Conservation (phyloP, 1,140 invertebrate species). For the Drosophila ogumai region DNA sequence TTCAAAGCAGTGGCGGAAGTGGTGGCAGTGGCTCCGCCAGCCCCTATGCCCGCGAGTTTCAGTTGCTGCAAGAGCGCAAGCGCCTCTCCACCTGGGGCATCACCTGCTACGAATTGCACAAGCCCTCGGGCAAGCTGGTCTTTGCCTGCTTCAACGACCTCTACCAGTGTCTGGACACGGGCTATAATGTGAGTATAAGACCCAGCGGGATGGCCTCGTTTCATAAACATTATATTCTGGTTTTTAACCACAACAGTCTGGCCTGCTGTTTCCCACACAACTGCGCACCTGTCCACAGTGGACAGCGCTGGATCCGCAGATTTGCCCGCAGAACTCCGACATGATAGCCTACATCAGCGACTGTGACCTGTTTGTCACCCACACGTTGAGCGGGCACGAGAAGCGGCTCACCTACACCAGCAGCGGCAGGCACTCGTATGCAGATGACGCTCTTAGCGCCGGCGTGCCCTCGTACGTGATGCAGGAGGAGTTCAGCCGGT, state of each 20-base stretch:
- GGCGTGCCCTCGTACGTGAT: slow-evolving; percentile 98
- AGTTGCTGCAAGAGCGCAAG: slow-evolving; percentile 95
- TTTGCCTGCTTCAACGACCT: slow-evolving; percentile 95
- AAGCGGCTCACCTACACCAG: slow-evolving; percentile 93
- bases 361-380: slow-evolving; percentile 95
- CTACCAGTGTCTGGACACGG: slow-evolving; percentile 91
- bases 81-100: slow-evolving; percentile 96
- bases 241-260: slow-evolving; percentile 86
- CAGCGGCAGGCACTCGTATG: slow-evolving; percentile 89
- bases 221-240: background rate
- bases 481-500: slow-evolving; percentile 98
- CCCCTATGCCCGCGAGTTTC: slow-evolving; percentile 92
- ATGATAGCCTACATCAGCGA: slow-evolving; percentile 96
- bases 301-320: slow-evolving; percentile 94
- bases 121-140: slow-evolving; percentile 92
- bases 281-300: slow-evolving; percentile 88
- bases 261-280: slow-evolving; percentile 90
- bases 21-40: slow-evolving; percentile 84
- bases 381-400: slow-evolving; percentile 90
- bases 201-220: background rate
- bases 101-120: slow-evolving; percentile 95
- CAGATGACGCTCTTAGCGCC: slow-evolving; percentile 94
- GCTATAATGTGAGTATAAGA: slow-evolving; percentile 87
- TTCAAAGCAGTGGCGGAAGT: slow-evolving; percentile 86
- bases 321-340: slow-evolving; percentile 94